These are phyloP conservation scores for Tor tambroides DNA, from an alignment of 2,113 vertebrate genomes.

Conservation along the genomic window DNA sequence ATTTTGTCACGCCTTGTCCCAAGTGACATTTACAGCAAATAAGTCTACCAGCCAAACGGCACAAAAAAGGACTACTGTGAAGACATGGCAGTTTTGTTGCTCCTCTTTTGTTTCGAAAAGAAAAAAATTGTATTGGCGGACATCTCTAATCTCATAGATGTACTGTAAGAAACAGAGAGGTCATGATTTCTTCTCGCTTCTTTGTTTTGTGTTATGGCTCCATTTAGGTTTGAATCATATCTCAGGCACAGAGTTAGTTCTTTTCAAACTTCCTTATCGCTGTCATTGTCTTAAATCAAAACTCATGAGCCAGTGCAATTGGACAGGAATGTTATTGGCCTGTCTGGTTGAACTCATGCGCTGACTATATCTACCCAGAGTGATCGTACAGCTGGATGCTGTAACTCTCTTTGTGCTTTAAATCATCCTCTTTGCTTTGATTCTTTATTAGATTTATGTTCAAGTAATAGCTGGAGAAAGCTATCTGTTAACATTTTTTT, in stretches of 20 bases:
- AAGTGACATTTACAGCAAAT: constrained; percentile 79
- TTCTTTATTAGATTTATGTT: background rate
- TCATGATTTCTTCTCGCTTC: background rate
- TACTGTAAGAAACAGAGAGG: background rate
- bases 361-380: constrained; percentile 1
- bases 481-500: background rate
- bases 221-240: background rate
- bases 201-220: background rate
- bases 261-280: constrained; percentile 9
- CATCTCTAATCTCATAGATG: background rate
- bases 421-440: background rate
- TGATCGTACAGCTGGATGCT: background rate
- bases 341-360: background rate
- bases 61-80: constrained; percentile 54
- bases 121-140: background rate
- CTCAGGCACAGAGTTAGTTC: background rate
- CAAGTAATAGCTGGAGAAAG: background rate
- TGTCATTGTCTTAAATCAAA: constrained; percentile 23
- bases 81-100: constrained; percentile 45
- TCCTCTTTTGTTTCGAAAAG: constrained; percentile 7
- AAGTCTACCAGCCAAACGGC: constrained; percentile 63
- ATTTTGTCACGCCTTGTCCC: constrained; percentile 76
- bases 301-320: background rate
- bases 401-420: background rate
- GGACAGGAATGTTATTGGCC: background rate